Evolutionary conservation across 2,888 invertebrate genomes (phyloP), one percentile per base, ranked within the genome.

Genomic region (Pristionchus arcanus): DNA sequence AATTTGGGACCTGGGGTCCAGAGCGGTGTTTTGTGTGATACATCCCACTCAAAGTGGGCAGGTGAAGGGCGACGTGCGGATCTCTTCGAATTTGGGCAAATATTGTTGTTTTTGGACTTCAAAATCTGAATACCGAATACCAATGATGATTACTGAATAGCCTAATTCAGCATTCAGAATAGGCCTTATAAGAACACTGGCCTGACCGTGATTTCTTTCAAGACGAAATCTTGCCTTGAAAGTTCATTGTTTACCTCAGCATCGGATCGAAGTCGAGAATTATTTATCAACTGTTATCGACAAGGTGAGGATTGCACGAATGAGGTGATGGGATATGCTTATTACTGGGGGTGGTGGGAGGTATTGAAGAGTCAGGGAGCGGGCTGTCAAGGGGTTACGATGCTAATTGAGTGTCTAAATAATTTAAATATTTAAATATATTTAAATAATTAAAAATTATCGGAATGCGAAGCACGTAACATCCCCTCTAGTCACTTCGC

Each of bases 391-490:
- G 16, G 19, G 49, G 49, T 7, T 9, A 11, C 1, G 7, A 49
- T 9, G 13, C 42, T 11, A 49, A 49, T 49, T n/a, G n/a, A 49
- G 9, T 7, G 9, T 49, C 42, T 3, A 49, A 9, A 49, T 49
- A 49, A 49, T 49, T 49, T 49, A 7, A 49, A 49, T 49, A 7
- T 0, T 28, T 37, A 15, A 21, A 34, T 25, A 37, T 25, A 74
- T 3, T 34, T 34, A 74, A 37, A 7, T 34, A 42, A 42, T 42
- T 31, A 74, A 25, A n/a, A 49, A 87, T 85, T 49, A 89, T 84
- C 89, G 83, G 85, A 89, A 89, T 0, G 89, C 89, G 85, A 89
- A 89, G 85, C 89, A 89, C 21, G 89, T 89, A n/a, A 89, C 85
- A 25, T 89, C 84, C 15, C 66, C 89, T 21, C 42, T n/a, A n/a